Evolutionary conservation across 1,140 invertebrate species (phyloP), one percentile per base, ranked within the genome.

Genomic region (Watersipora subatra): DNA sequence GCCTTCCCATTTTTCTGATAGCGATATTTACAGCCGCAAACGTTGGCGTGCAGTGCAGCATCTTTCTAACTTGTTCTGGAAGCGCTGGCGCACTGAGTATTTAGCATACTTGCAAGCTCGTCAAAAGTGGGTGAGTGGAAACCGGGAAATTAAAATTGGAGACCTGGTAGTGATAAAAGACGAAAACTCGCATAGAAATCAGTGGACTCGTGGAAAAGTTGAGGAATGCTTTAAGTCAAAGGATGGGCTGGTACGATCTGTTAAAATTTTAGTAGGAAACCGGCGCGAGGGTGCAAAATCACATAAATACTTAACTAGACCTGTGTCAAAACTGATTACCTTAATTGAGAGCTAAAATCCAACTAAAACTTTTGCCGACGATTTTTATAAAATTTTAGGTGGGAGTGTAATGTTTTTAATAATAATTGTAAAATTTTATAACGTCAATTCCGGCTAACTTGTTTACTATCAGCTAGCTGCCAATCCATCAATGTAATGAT

Each of bases 161-260:
- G 70, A 72, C 57, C 67, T 70, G 64, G 72, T 71, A 28, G 27
- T 72, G 12, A 25, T 70, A 27, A 62, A 12, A 20, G 69, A 72
- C 28, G 59, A 68, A 1, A 61, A 65, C 27, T 58, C 61, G 26
- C 27, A 56, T 17, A 59, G 69, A 24, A 66, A 59, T 30, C 1
- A 28, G 15, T 71, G 67, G 70, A 46, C 59, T 2, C 25, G 69
- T 1, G 69, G 30, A 22, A 65, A 26, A 15, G 68, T 71, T 0
- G 65, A 65, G 25, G 67, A 71, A 63, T 62, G 28, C 17, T 66
- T 64, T 25, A 12, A 59, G 0, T 64, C 67, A 66, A 61, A 68
- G 24, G 72, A 70, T 30, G 70, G 70, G 28, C 64, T 69, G 1
- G 68, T 73, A 1, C 61, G 70, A 46, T 46, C 34, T 12, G 34